Conservation (phyloP, 1,140 invertebrate genomes). For the Meteorus sp. region DNA sequence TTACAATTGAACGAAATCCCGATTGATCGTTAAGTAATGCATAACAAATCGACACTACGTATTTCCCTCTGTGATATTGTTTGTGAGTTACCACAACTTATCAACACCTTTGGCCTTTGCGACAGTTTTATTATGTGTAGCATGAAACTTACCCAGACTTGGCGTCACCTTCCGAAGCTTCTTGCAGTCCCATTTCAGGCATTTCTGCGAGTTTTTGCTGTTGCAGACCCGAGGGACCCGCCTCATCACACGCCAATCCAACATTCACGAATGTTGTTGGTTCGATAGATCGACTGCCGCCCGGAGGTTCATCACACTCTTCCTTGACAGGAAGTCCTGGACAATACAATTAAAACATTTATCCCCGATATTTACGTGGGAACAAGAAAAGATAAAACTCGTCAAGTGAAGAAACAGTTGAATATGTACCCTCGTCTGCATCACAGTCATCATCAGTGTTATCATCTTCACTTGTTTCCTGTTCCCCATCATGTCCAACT, state of each 20-base stretch:
- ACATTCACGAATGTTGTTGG: conserved; percentile 58
- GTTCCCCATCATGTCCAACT: conserved; percentile 47
- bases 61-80: conserved; percentile 39
- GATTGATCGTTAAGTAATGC: too few relatives aligned
- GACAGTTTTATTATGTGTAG: conserved; percentile 29
- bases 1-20: not conserved
- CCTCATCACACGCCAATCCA: conserved; percentile 58
- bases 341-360: not conserved
- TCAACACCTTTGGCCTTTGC: conserved; percentile 49
- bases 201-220: conserved; percentile 53
- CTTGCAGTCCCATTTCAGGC: conserved; percentile 47
- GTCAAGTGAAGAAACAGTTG: not conserved
- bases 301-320: conserved; percentile 51
- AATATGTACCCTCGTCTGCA: conserved; percentile 47
- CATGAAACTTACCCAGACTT: conserved; percentile 64
- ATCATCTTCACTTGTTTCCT: conserved; percentile 52
- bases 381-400: not conserved
- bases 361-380: too few relatives aligned
- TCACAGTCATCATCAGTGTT: conserved; percentile 57
- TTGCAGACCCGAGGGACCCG: conserved; percentile 62
- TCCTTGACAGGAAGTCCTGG: conserved; percentile 55
- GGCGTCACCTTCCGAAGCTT: conserved; percentile 48
- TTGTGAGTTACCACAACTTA: conserved; percentile 51
- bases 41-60: not conserved
- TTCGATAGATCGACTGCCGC: conserved; percentile 49